Percentiles rank a stretch among this genome's conserved stretches.
Evolutionary conservation across 2,113 vertebrate species (phyloP).

Genomic region (Machaerirhynchus nigripectus): DNA sequence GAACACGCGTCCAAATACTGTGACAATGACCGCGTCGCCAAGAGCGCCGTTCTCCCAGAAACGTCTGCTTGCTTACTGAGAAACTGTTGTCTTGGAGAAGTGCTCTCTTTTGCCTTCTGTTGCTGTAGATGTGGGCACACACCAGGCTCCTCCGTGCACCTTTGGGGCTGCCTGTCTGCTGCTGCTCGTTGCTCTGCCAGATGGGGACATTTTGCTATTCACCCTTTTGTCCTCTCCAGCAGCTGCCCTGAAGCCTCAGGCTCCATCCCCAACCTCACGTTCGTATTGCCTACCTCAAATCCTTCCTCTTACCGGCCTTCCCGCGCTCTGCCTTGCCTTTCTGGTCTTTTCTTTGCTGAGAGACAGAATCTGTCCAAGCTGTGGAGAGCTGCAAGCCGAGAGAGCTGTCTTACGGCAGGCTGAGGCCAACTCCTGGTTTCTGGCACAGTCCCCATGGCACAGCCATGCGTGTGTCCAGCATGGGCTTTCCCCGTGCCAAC

Average conservation of each 20-base stretch:
- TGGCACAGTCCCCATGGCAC: not conserved
- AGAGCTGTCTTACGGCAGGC: not conserved
- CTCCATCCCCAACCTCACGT: accelerated
- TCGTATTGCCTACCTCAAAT: not conserved
- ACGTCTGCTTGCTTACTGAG: not conserved
- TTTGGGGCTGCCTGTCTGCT: not conserved
- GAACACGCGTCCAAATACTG: not conserved
- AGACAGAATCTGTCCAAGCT: not conserved
- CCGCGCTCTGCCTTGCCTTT: not conserved
- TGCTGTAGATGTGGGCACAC: not conserved
- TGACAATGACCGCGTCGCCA: not conserved
- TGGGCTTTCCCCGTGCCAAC: not conserved
- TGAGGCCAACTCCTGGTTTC: not conserved
- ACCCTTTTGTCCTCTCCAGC: not conserved
- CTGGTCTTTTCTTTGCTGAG: not conserved
- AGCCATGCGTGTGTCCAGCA: not conserved
- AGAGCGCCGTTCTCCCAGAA: not conserved
- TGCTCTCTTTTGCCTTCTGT: not conserved
- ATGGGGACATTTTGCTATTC: not conserved
- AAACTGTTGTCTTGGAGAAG: not conserved
- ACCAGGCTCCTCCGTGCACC: not conserved
- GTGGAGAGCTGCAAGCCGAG: not conserved
- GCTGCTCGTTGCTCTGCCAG: not conserved
- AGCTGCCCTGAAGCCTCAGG: not conserved
- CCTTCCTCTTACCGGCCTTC: not conserved